phyloP scores from a whole-genome alignment of 2,113 vertebrate genomes.

The Charadrius vociferus region DNA sequence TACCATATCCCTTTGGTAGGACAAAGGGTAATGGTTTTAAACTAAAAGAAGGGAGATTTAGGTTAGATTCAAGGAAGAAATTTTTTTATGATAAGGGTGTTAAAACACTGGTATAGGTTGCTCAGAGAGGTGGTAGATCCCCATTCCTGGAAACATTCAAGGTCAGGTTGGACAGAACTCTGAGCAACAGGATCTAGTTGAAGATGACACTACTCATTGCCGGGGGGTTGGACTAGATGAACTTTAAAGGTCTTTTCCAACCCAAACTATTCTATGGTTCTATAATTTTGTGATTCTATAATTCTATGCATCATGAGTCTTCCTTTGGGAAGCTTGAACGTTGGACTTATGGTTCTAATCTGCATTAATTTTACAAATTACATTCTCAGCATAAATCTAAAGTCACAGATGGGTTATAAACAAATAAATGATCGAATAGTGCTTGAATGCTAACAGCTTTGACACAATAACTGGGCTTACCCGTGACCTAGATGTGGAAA shows the following conservation, averaged over 20 bases:
- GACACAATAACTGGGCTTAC: neutral
- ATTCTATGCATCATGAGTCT: neutral
- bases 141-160: neutral
- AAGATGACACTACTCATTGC: neutral
- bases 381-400: neutral
- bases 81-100: neutral
- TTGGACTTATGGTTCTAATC: neutral
- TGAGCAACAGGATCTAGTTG: neutral
- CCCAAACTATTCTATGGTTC: neutral
- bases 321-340: neutral
- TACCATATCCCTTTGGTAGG: neutral
- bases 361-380: neutral
- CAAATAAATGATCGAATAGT: neutral
- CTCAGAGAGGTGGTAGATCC: neutral
- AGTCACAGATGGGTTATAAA: neutral
- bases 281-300: neutral
- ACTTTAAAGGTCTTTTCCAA: neutral
- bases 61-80: neutral
- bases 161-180: no score
- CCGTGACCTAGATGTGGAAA: neutral
- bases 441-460: neutral
- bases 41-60: neutral
- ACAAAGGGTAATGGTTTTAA: neutral
- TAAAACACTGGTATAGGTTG: neutral
- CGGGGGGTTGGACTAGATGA: neutral